Evolutionary conservation across 92 coral and sea anemone species (phyloP).

Genomic region (Phymanthus crucifer): DNA sequence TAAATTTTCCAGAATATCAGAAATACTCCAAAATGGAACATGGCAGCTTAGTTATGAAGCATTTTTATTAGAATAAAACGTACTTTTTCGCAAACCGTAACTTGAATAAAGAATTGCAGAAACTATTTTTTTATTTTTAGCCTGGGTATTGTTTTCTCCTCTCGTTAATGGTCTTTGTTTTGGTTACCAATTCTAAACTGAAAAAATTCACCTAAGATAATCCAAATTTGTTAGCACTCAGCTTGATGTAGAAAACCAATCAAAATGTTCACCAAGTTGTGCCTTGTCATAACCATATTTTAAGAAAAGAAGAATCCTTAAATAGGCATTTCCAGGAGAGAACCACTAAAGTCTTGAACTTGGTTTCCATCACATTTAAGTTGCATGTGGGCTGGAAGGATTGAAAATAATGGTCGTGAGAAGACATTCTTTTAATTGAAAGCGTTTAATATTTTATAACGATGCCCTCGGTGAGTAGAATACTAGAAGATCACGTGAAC

Average conservation of each 20-base stretch:
- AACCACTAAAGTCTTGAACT: not conserved
- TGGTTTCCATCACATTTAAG: not conserved
- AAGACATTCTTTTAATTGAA: not conserved
- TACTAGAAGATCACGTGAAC: not conserved
- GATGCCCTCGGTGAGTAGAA: not conserved
- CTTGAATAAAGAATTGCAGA: not conserved
- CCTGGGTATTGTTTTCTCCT: no score
- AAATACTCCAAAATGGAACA: no score
- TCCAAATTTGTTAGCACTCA: not conserved
- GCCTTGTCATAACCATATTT: not conserved
- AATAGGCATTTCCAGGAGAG: not conserved
- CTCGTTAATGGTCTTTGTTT: no score
- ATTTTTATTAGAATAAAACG: not conserved
- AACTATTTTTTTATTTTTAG: not conserved
- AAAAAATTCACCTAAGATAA: not conserved
- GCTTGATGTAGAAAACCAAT: not conserved
- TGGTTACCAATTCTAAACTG: no score
- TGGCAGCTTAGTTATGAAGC: no score
- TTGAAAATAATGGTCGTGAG: not conserved
- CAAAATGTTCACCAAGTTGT: not conserved
- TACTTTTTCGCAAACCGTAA: no score
- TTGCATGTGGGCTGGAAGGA: not conserved
- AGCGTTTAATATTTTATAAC: not conserved
- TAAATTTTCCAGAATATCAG: no score
- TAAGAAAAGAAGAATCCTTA: not conserved